Conservation (phyloP, 2,113 vertebrate species). For the Chrysemys picta region DNA sequence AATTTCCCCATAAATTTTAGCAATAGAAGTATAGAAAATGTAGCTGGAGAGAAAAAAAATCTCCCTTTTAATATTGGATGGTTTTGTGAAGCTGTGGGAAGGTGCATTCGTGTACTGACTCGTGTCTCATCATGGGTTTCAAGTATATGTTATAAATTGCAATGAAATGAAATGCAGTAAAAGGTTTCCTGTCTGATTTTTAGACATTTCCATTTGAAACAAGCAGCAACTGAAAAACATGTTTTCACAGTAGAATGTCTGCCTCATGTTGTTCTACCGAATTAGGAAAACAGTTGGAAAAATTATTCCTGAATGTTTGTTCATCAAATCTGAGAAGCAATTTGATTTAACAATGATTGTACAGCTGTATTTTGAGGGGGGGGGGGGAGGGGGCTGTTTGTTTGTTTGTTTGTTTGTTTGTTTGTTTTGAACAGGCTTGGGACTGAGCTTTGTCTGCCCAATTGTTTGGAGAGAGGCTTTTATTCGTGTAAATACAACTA, state of each 20-base stretch:
- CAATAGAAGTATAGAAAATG: background rate
- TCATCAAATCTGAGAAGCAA: background rate
- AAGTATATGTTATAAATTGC: background rate
- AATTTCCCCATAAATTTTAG: background rate
- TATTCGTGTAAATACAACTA: background rate
- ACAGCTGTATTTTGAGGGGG: background rate
- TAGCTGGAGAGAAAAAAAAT: background rate
- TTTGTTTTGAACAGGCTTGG: background rate
- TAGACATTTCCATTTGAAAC: background rate
- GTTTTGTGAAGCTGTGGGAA: background rate
- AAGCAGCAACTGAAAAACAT: background rate
- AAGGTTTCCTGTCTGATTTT: background rate
- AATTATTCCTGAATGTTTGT: background rate
- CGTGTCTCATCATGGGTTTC: background rate
- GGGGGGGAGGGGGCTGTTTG: background rate
- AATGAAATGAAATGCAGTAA: background rate
- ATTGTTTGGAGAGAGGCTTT: background rate
- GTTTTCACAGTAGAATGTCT: background rate
- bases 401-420: background rate
- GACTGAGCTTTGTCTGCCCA: background rate
- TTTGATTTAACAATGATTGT: background rate
- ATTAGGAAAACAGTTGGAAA: background rate
- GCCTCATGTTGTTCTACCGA: background rate
- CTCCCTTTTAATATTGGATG: background rate
- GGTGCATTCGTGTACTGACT: background rate